Evolutionary conservation across 2,797 vertebrate genomes (phyloP).

Genomic region (Cyprinodon diabolis): DNA sequence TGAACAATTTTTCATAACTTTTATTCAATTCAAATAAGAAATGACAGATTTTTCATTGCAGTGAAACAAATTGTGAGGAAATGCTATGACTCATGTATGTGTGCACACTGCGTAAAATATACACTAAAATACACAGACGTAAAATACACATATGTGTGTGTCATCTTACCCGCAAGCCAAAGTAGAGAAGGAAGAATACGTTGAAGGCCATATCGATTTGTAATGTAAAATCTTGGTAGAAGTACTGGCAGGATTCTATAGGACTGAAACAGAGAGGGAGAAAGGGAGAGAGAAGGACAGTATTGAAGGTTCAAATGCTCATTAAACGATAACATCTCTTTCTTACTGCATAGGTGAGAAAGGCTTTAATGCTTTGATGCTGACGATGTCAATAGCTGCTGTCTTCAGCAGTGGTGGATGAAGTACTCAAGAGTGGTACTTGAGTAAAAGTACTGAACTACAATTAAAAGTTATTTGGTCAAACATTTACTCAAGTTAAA

Average conservation of each 20-base stretch:
- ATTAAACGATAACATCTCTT: not conserved
- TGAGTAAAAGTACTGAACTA: too few species aligned
- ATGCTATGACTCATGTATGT: too few species aligned
- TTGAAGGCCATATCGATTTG: constrained; percentile 99
- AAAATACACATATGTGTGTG: not conserved
- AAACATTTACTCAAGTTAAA: too few species aligned
- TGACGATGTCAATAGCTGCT: not conserved
- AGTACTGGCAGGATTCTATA: constrained; percentile 99
- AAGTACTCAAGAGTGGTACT: not conserved
- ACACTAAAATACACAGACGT: too few species aligned
- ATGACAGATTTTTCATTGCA: not conserved
- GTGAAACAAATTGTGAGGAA: not conserved
- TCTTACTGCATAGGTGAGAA: not conserved
- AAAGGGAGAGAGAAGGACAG: constrained; percentile 43
- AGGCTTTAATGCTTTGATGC: not conserved
- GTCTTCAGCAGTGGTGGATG: too few species aligned
- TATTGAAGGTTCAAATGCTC: constrained; percentile 17
- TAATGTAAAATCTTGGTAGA: constrained; percentile 99
- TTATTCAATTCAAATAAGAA: not conserved
- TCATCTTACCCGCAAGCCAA: constrained; percentile 94
- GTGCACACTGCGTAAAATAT: too few species aligned
- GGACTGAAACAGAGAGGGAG: constrained; percentile 81
- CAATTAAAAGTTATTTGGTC: too few species aligned
- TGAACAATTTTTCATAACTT: not conserved
- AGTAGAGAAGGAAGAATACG: constrained; percentile 99